phyloP scores from a whole-genome alignment of 2,797 vertebrate genomes.

The Melanotaenia trifasciata region DNA sequence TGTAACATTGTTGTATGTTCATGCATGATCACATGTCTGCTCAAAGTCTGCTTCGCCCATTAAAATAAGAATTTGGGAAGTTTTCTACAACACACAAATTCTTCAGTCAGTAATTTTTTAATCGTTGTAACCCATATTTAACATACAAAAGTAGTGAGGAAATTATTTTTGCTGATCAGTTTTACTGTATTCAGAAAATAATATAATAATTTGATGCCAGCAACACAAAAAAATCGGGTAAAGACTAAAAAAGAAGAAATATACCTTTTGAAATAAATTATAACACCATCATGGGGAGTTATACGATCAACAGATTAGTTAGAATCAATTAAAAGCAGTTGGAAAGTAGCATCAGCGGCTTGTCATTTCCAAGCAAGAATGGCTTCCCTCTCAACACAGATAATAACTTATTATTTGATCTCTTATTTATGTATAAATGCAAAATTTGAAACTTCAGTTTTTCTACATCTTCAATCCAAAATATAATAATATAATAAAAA shows the following conservation, averaged over 20 bases:
- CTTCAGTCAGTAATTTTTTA: neutral
- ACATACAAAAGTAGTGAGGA: neutral
- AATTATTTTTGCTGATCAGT: neutral
- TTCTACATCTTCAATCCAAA: no score
- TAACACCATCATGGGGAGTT: neutral
- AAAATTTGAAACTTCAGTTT: no score
- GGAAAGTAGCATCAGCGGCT: neutral
- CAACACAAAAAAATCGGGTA: neutral
- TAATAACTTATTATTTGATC: no score
- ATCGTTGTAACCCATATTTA: neutral
- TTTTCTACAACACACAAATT: neutral
- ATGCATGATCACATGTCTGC: constrained; percentile 31
- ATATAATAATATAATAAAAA: no score
- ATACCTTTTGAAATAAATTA: neutral
- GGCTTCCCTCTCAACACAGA: no score
- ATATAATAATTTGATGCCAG: neutral
- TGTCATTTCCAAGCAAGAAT: no score
- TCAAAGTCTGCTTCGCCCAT: constrained; percentile 25
- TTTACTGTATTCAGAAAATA: neutral
- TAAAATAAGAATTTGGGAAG: neutral
- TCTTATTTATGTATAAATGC: no score
- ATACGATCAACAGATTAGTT: neutral
- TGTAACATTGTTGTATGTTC: constrained; percentile 36
- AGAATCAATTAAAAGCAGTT: neutral
- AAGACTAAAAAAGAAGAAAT: neutral